Evolutionary conservation across 2,888 invertebrate species (phyloP).

Genomic region (Cremastinae sp.): DNA sequence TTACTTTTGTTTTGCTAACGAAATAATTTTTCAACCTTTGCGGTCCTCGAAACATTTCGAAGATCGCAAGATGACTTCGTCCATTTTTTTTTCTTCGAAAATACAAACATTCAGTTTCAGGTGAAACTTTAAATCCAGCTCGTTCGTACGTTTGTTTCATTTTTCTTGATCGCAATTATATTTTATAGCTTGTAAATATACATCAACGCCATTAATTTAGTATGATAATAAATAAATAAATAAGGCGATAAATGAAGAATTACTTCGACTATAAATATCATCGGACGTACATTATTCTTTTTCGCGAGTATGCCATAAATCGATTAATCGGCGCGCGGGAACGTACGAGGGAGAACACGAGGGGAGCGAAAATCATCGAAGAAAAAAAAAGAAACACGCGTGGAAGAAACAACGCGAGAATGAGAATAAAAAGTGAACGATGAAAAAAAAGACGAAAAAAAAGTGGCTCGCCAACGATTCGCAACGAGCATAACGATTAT

Average conservation of each 20-base stretch:
- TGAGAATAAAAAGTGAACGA: conserved; percentile 1
- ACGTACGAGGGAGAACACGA: neutral
- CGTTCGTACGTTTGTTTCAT: no score
- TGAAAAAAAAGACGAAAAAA: neutral
- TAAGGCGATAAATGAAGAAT: neutral
- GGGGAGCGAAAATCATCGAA: neutral
- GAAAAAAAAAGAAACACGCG: neutral
- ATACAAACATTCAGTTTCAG: no score
- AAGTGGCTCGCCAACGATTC: conserved; percentile 36
- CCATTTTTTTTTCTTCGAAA: no score
- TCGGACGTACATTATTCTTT: conserved; percentile 33
- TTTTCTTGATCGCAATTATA: no score
- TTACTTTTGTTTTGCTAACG: no score
- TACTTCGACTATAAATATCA: neutral
- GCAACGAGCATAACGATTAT: conserved; percentile 52
- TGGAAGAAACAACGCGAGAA: neutral
- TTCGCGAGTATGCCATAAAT: conserved; percentile 43
- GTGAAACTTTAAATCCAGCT: no score
- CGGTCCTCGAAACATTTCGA: no score
- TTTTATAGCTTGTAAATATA: no score
- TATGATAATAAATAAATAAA: no score
- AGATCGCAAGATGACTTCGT: no score
- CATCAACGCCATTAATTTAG: no score
- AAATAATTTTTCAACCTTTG: no score
- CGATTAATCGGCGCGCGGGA: conserved; percentile 26